These are phyloP conservation scores for honey bee (Apis mellifera) DNA, from an alignment of 1,140 invertebrate species.

Conservation along the genomic window Amel_HAv3.1 CM009935.2:4480001-4480500, in stretches of 20 bases:
- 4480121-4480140: neutral
- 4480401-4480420: neutral
- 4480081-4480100: neutral
- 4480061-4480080: neutral
- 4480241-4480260: neutral
- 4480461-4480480: slow-evolving; percentile 24
- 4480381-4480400: neutral
- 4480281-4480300: neutral
- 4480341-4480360: slow-evolving; percentile 4
- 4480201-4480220: neutral
- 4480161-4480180: neutral
- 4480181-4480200: neutral
- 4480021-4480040: neutral
- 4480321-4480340: neutral
- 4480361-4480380: neutral
- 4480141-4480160: neutral
- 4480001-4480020: too few relatives aligned
- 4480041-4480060: too few relatives aligned
- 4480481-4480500: neutral
- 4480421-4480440: neutral
- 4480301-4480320: neutral
- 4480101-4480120: neutral
- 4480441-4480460: neutral
- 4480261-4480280: neutral
- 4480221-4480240: neutral